A percentile compares a stretch with the other conserved stretches of the same genome.
Evolutionary conservation across 2,888 invertebrate species (phyloP).

Genomic region (Microdon myrmicae): DNA sequence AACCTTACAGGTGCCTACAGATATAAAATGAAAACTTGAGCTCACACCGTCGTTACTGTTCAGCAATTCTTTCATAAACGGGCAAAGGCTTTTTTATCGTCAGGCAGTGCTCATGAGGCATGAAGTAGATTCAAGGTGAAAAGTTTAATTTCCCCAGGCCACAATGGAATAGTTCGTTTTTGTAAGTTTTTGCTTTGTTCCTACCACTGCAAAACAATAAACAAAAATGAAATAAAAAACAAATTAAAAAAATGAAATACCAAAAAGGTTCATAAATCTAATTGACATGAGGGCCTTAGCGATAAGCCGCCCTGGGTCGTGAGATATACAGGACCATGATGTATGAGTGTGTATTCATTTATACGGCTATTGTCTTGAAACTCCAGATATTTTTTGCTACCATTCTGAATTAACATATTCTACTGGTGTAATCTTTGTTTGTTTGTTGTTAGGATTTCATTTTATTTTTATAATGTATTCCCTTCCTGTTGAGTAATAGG

Average conservation of each 20-base stretch:
- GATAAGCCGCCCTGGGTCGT: constrained; percentile 1
- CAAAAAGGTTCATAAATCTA: constrained; percentile 17
- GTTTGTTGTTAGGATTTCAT: too few species aligned
- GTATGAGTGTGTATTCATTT: constrained; percentile 5
- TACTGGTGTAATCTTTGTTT: too few species aligned
- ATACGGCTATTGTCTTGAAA: too few species aligned
- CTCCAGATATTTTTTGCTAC: too few species aligned
- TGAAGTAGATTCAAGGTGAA: constrained; percentile 51
- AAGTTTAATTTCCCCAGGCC: constrained; percentile 31
- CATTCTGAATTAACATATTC: constrained; percentile 24
- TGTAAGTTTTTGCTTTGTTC: constrained; percentile 15
- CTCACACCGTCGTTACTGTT: constrained; percentile 38
- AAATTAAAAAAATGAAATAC: too few species aligned
- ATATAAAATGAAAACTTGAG: constrained; percentile 22
- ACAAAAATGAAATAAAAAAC: too few species aligned
- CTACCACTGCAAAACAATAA: constrained; percentile 11
- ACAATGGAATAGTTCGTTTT: constrained; percentile 31
- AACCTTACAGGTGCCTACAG: too few species aligned
- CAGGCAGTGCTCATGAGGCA: constrained; percentile 34
- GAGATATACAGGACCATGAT: background rate
- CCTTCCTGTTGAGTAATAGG: constrained; percentile 16
- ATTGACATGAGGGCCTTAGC: constrained; percentile 17
- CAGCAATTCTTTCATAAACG: constrained; percentile 30
- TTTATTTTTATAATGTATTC: constrained; percentile 37
- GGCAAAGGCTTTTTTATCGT: constrained; percentile 30